phyloP scores from a whole-genome alignment of 2,888 invertebrate species.

The Polymixis flavicincta region DNA sequence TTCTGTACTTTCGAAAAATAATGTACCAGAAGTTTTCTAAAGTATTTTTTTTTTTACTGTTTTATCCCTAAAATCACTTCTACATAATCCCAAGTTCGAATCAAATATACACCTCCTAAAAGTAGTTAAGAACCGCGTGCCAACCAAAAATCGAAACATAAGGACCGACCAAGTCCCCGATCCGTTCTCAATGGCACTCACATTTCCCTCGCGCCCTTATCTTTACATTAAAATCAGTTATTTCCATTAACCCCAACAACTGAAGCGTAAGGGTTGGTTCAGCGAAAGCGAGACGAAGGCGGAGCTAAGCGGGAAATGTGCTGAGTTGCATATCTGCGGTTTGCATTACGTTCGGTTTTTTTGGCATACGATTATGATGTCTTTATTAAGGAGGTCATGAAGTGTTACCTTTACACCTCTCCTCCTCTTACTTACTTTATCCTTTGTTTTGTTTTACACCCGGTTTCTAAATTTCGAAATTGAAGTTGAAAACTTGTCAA shows the following conservation, averaged over 20 bases:
- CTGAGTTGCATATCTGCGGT: conserved; percentile 17
- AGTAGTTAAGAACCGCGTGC: conserved; percentile 29
- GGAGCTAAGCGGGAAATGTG: conserved; percentile 50
- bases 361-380: background rate
- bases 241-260: conserved; percentile 68
- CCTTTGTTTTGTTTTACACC: background rate
- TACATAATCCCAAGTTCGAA: background rate
- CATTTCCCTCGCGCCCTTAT: conserved; percentile 66
- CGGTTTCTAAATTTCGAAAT: background rate
- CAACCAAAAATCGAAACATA: conserved; percentile 59
- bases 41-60: background rate
- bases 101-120: conserved; percentile 19
- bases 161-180: conserved; percentile 42
- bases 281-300: conserved; percentile 34
- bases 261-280: conserved; percentile 55
- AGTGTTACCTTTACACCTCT: no score
- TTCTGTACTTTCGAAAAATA: background rate
- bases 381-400: background rate
- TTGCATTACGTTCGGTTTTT: conserved; percentile 5
- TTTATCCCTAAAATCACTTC: background rate
- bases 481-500: background rate
- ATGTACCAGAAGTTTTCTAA: background rate
- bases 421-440: background rate
- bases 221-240: conserved; percentile 73
- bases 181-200: conserved; percentile 54